Conservation (phyloP, 2,888 invertebrate species). For the Heliconius ethilla region DNA sequence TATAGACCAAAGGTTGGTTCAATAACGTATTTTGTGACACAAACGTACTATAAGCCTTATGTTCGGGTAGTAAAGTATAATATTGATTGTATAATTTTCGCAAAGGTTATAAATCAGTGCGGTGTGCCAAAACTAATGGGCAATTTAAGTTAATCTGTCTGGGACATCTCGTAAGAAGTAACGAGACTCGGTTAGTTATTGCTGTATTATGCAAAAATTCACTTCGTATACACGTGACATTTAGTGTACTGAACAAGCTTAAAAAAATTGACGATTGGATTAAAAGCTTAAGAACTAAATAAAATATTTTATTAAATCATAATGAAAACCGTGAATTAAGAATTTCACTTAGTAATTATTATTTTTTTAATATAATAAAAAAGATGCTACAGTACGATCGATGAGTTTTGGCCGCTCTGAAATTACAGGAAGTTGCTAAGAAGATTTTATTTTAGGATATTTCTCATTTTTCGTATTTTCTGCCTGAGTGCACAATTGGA, state of each 20-base stretch:
- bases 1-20: conserved; percentile 37
- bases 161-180: conserved; percentile 63
- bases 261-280: background rate
- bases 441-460: too few relatives aligned
- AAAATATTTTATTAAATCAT: background rate
- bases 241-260: conserved; percentile 6
- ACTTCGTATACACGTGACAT: conserved; percentile 31
- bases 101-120: conserved; percentile 33
- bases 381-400: background rate
- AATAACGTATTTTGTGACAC: background rate
- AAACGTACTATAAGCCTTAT: conserved; percentile 26
- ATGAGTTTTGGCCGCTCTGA: too few relatives aligned
- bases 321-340: background rate
- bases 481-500: too few relatives aligned
- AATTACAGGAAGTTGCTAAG: too few relatives aligned
- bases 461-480: too few relatives aligned
- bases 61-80: conserved; percentile 21
- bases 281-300: background rate
- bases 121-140: conserved; percentile 56
- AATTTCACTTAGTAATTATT: background rate
- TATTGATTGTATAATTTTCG: conserved; percentile 34
- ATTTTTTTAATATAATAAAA: background rate
- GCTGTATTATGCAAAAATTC: conserved; percentile 56
- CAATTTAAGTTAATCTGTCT: conserved; percentile 63
- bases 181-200: conserved; percentile 57